These are phyloP conservation scores for Probosciger aterrimus DNA, from an alignment of 2,113 vertebrate species.

Conservation along the genomic window DNA sequence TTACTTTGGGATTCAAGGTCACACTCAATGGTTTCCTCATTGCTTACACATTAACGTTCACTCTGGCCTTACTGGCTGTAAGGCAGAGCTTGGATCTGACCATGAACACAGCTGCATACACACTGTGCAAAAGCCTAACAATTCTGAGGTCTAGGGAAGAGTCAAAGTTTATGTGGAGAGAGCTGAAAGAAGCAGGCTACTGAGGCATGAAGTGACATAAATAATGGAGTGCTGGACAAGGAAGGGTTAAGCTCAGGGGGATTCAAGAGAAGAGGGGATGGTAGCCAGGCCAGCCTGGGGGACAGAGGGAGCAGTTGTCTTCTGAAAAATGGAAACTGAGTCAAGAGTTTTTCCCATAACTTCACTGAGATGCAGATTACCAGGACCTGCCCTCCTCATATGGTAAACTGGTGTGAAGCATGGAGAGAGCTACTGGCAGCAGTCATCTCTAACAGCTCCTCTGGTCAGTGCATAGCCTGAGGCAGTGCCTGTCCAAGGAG, in stretches of 20 bases:
- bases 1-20: constrained; percentile 55
- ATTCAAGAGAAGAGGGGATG: background rate
- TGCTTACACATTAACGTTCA: background rate
- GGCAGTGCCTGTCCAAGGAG: background rate
- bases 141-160: background rate
- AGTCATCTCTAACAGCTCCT: background rate
- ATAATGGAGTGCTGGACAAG: background rate
- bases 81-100: background rate
- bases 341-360: background rate
- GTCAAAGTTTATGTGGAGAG: background rate
- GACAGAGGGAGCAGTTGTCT: background rate
- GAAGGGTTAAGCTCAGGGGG: background rate
- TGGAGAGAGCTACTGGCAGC: background rate
- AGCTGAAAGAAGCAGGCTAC: background rate
- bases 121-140: background rate
- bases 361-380: background rate
- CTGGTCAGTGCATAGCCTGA: accelerated
- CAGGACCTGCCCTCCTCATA: background rate
- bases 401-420: background rate
- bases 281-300: background rate
- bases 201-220: background rate
- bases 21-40: constrained; percentile 44
- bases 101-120: constrained; percentile 12
- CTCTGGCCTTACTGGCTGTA: background rate
- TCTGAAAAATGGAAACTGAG: background rate